Evolutionary conservation across 2,888 invertebrate species (phyloP).

Genomic region (Mylabris sibirica): DNA sequence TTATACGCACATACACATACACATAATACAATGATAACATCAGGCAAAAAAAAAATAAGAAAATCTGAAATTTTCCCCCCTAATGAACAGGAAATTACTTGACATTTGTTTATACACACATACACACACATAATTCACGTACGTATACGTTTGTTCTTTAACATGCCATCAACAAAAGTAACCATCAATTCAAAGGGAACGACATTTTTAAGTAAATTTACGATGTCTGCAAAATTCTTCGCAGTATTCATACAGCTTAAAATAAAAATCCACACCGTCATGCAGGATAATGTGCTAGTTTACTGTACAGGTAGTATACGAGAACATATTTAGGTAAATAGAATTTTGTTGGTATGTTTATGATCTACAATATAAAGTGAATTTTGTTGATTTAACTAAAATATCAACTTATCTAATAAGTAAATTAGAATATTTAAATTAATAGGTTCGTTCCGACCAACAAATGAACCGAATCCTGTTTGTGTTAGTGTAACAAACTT

Average conservation of each 20-base stretch:
- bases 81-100: neutral
- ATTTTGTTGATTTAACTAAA: neutral
- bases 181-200: conserved; percentile 27
- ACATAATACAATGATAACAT: neutral
- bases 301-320: neutral
- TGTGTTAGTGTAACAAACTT: too few relatives aligned
- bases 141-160: conserved; percentile 22
- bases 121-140: conserved; percentile 15
- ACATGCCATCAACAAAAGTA: conserved; percentile 16
- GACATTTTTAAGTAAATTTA: conserved; percentile 28
- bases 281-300: neutral
- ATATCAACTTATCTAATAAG: neutral
- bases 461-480: too few relatives aligned
- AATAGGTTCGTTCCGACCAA: too few relatives aligned
- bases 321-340: neutral
- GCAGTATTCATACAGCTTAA: conserved; percentile 4
- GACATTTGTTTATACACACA: neutral
- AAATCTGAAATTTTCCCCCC: neutral
- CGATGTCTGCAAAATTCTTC: conserved; percentile 22
- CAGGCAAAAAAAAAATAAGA: neutral
- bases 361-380: neutral
- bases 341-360: neutral
- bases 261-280: conserved; percentile 20
- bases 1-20: neutral
- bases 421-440: too few relatives aligned